phyloP scores from a whole-genome alignment of 2,797 vertebrate genomes.

The Silurus lanzhouensis region DNA sequence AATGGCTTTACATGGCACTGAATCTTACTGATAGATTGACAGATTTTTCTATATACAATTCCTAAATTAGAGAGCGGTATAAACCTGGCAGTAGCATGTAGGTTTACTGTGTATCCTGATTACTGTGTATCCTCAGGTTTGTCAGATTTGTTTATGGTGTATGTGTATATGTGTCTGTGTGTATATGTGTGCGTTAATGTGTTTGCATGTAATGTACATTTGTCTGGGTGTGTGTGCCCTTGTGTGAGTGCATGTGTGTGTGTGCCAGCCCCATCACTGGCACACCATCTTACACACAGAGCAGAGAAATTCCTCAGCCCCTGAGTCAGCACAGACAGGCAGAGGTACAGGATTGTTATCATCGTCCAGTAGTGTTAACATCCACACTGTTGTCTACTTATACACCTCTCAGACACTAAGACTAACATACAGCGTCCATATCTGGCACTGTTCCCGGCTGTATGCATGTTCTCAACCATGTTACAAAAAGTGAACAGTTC shows the following conservation, averaged over 20 bases:
- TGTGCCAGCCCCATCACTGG: constrained; percentile 37
- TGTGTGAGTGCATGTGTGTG: constrained; percentile 40
- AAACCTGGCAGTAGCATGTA: neutral
- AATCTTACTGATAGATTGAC: neutral
- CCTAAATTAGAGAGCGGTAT: too few species aligned
- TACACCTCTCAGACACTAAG: constrained; percentile 49
- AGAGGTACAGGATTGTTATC: constrained; percentile 49
- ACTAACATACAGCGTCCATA: constrained; percentile 52
- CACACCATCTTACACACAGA: constrained; percentile 67
- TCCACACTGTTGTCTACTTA: constrained; percentile 46
- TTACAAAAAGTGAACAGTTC: constrained; percentile 13
- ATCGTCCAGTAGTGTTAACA: constrained; percentile 39
- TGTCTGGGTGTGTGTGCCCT: constrained; percentile 39
- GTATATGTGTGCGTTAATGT: constrained; percentile 57
- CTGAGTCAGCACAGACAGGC: constrained; percentile 65
- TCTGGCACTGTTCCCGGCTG: constrained; percentile 21
- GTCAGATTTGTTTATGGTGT: neutral
- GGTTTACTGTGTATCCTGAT: neutral
- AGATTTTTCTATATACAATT: neutral
- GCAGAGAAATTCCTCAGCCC: constrained; percentile 76
- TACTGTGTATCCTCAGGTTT: too few species aligned
- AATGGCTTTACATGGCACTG: neutral
- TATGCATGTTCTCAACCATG: constrained; percentile 30
- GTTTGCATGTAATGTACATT: constrained; percentile 48
- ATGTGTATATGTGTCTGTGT: constrained; percentile 22